Percentiles rank a stretch among this genome's conserved stretches.
Evolutionary conservation across 2,797 vertebrate genomes (phyloP).

Genomic region (Cetoscarus ocellatus): DNA sequence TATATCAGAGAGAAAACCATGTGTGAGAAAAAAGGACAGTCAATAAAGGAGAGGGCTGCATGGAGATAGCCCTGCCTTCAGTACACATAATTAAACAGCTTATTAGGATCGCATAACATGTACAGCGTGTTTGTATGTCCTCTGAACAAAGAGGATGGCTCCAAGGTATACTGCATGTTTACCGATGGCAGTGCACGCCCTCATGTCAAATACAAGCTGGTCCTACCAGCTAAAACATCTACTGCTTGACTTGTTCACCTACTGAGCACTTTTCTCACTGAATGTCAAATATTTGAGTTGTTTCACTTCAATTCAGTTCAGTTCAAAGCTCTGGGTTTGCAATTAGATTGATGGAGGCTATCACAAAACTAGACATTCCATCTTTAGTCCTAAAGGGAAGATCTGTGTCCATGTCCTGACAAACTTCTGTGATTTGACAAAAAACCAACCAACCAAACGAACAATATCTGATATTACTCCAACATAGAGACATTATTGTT

Average conservation of each 20-base stretch:
- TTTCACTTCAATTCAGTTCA: no score
- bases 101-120: slow-evolving; percentile 1
- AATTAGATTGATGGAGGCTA: no score
- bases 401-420: no score
- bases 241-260: slow-evolving; percentile 5
- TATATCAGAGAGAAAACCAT: background rate
- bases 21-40: background rate
- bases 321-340: no score
- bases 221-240: slow-evolving; percentile 31
- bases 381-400: no score
- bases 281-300: background rate
- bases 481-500: no score
- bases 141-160: slow-evolving; percentile 39
- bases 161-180: slow-evolving; percentile 64
- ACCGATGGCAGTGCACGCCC: slow-evolving; percentile 74
- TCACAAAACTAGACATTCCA: no score
- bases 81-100: slow-evolving; percentile 6
- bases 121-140: slow-evolving; percentile 4
- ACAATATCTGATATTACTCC: no score
- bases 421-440: no score
- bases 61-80: slow-evolving; percentile 33
- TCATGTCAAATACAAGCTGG: slow-evolving; percentile 75
- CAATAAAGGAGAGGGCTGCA: background rate
- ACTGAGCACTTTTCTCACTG: background rate
- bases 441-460: no score